Percentiles rank a stretch among this genome's conserved stretches.
These are phyloP conservation scores for Seira musarum DNA, from an alignment of 2,888 invertebrate genomes.

Conservation along the genomic window DNA sequence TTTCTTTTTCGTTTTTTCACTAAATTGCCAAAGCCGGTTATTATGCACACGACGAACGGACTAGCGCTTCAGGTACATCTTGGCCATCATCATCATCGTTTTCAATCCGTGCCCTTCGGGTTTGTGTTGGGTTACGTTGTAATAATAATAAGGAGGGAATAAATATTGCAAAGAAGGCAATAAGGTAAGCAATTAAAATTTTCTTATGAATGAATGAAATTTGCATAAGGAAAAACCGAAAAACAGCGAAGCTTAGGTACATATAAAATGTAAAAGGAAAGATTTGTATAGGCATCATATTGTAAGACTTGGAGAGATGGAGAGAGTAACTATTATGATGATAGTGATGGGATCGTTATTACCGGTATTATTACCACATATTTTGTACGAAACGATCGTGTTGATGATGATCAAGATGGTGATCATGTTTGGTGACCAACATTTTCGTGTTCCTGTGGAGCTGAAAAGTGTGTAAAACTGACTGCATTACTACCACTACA, in stretches of 20 bases:
- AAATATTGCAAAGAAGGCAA: background rate
- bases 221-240: background rate
- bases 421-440: conserved; percentile 36
- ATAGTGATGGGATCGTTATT: conserved; percentile 47
- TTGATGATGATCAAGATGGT: background rate
- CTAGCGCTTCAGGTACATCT: background rate
- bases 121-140: too few species aligned
- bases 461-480: conserved; percentile 15
- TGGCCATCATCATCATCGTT: background rate
- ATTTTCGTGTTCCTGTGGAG: conserved; percentile 18
- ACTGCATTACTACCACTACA: too few species aligned
- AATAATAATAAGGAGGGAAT: background rate
- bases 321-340: conserved; percentile 18
- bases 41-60: conserved; percentile 53
- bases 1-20: conserved; percentile 32
- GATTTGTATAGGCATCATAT: background rate
- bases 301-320: too few species aligned
- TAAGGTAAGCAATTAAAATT: conserved; percentile 38
- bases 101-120: background rate
- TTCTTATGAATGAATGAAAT: background rate
- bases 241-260: too few species aligned
- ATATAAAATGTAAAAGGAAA: background rate
- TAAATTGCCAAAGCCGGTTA: conserved; percentile 51
- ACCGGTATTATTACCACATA: conserved; percentile 20
- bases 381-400: background rate